These are phyloP conservation scores for Chrysina gloriosa DNA, from an alignment of 2,888 invertebrate genomes.

Conservation along the genomic window DNA sequence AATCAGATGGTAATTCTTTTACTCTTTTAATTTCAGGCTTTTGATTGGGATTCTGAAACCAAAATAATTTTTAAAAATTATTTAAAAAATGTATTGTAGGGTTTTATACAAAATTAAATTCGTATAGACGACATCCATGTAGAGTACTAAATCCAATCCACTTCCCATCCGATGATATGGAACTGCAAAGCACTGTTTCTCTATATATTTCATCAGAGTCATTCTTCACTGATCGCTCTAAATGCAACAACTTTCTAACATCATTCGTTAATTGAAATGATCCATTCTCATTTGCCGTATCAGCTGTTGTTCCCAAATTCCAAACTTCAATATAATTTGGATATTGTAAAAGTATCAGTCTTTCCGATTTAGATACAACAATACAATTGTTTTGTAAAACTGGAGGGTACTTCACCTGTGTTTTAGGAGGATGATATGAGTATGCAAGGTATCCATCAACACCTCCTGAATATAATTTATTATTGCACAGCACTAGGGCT, in stretches of 20 bases:
- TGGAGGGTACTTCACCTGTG: constrained; percentile 78
- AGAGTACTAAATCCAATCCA: constrained; percentile 82
- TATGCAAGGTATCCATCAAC: constrained; percentile 82
- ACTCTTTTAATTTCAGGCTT: constrained; percentile 58
- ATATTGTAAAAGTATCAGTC: constrained; percentile 70
- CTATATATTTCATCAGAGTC: constrained; percentile 63
- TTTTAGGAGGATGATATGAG: constrained; percentile 77
- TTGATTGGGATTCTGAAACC: constrained; percentile 51
- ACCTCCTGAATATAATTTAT: constrained; percentile 83
- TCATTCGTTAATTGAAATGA: constrained; percentile 65
- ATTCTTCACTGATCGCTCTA: constrained; percentile 68
- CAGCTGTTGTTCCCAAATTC: constrained; percentile 67
- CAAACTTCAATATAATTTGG: constrained; percentile 71
- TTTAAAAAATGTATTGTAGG: constrained; percentile 2
- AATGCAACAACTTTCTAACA: constrained; percentile 76
- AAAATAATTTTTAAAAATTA: neutral
- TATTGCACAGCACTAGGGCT: constrained; percentile 72
- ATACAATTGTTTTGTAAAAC: constrained; percentile 73
- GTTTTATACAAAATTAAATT: constrained; percentile 69
- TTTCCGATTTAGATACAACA: constrained; percentile 67
- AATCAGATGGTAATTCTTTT: constrained; percentile 61
- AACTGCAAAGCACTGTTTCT: constrained; percentile 77
- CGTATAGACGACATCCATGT: constrained; percentile 74
- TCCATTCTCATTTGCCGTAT: constrained; percentile 45
- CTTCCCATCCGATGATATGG: constrained; percentile 77